phyloP scores from a whole-genome alignment of 2,113 vertebrate genomes.

The Panthera leo region DNA sequence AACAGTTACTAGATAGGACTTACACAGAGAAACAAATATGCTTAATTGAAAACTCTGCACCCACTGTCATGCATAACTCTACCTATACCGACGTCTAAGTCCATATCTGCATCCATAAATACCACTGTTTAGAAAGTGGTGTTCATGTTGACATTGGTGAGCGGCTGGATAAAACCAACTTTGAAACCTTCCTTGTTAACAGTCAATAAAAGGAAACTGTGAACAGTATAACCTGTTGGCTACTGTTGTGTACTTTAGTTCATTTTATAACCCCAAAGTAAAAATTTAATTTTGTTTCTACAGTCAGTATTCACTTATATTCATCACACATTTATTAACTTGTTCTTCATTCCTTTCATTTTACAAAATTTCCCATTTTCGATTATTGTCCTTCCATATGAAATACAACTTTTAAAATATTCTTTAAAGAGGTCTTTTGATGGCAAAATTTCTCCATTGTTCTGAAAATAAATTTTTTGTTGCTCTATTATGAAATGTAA shows the following conservation, averaged over 20 bases:
- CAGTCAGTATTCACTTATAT: neutral
- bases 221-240: neutral
- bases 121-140: neutral
- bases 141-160: neutral
- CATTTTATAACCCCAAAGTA: neutral
- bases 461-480: neutral
- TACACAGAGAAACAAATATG: neutral
- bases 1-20: neutral
- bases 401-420: neutral
- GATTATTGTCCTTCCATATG: neutral
- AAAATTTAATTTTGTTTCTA: neutral
- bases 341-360: neutral
- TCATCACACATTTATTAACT: neutral
- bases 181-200: neutral
- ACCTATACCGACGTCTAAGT: neutral
- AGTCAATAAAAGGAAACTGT: neutral
- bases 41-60: neutral
- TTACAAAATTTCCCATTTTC: neutral
- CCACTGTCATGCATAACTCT: neutral
- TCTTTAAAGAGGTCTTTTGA: neutral
- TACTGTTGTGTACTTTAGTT: neutral
- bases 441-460: neutral
- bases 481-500: neutral
- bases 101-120: neutral
- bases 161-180: neutral